These are phyloP conservation scores for Apogon talboti DNA, from an alignment of 2,797 vertebrate species.

Conservation along the genomic window DNA sequence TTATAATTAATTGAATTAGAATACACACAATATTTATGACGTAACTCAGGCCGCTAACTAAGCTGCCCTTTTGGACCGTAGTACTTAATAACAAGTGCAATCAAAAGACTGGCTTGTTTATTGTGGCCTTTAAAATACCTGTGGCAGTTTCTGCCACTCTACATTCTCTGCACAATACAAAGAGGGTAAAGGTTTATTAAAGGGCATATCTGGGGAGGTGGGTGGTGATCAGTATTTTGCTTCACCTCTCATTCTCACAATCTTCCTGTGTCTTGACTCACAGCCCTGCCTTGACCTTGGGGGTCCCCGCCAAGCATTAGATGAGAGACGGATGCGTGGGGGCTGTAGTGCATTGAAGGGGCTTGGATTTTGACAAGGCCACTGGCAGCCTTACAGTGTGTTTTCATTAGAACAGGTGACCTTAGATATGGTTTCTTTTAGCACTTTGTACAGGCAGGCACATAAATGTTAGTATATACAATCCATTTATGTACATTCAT, in stretches of 20 bases:
- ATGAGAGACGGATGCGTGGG: slow-evolving; percentile 38
- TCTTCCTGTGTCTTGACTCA: slow-evolving; percentile 30
- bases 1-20: background rate
- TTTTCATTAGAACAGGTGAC: slow-evolving; percentile 60
- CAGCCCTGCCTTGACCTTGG: slow-evolving; percentile 57
- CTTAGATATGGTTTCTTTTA: slow-evolving; percentile 51
- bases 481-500: slow-evolving; percentile 3
- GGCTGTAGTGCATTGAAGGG: slow-evolving; percentile 42
- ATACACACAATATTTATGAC: background rate
- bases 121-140: slow-evolving; percentile 11
- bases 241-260: slow-evolving; percentile 19
- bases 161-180: slow-evolving; percentile 22
- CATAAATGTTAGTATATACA: slow-evolving; percentile 21
- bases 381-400: slow-evolving; percentile 33
- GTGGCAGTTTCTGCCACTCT: slow-evolving; percentile 31
- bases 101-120: slow-evolving; percentile 18
- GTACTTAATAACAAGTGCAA: slow-evolving; percentile 6
- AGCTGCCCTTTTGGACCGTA: background rate
- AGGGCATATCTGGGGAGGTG: slow-evolving; percentile 28
- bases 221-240: slow-evolving; percentile 39
- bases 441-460: slow-evolving; percentile 13
- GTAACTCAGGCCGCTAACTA: background rate
- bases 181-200: slow-evolving; percentile 50
- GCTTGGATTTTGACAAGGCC: slow-evolving; percentile 66
- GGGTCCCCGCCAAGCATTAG: slow-evolving; percentile 38